Percentiles rank a stretch among this genome's conserved stretches.
Conservation (phyloP, 2,888 invertebrate species). For the Protophormia terraenovae region DNA sequence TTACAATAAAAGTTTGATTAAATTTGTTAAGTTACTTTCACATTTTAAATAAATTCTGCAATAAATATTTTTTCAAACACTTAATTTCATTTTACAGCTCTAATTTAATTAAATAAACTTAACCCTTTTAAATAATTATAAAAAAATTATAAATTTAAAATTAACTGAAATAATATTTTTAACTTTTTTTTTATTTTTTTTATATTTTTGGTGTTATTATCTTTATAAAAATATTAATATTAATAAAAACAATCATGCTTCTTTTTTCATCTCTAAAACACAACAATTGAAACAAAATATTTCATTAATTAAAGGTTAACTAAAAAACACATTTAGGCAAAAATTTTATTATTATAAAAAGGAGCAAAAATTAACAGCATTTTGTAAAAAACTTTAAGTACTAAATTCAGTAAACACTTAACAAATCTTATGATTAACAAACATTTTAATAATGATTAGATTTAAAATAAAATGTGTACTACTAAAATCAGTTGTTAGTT, state of each 20-base stretch:
- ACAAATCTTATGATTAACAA: too few species aligned
- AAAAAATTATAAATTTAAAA: not conserved
- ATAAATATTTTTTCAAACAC: not conserved
- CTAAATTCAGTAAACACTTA: too few species aligned
- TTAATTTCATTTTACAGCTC: not conserved
- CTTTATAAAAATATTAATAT: not conserved
- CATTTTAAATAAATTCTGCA: too few species aligned
- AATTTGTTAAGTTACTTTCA: too few species aligned
- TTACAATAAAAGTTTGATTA: too few species aligned
- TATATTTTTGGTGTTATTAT: not conserved
- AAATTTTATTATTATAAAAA: not conserved
- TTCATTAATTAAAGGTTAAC: not conserved
- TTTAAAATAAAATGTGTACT: too few species aligned
- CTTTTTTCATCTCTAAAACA: not conserved
- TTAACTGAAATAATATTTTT: not conserved
- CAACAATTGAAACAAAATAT: not conserved
- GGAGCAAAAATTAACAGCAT: not conserved
- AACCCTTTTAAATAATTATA: not conserved
- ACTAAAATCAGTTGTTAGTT: too few species aligned
- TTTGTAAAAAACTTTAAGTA: not conserved
- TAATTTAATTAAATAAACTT: constrained; percentile 2
- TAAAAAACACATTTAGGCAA: not conserved
- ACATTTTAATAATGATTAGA: too few species aligned
- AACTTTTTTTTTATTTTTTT: not conserved
- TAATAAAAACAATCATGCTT: not conserved